Percentiles rank a stretch among this genome's conserved stretches.
Conservation (phyloP, 2,113 vertebrate genomes). For the Cinclus cinclus region DNA sequence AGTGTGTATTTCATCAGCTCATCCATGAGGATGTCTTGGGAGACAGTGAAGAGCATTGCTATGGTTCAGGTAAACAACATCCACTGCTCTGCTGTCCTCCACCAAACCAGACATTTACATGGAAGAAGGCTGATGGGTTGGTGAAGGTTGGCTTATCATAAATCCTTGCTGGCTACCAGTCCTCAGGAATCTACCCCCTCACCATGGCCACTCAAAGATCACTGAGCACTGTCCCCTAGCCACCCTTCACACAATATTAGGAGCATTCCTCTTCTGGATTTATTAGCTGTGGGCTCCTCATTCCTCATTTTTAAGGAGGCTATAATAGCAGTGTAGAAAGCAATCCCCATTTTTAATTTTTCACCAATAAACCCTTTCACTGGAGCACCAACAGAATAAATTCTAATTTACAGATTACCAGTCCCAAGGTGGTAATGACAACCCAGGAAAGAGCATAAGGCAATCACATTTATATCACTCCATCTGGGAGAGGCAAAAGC, state of each 20-base stretch:
- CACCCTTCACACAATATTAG: neutral
- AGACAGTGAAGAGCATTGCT: neutral
- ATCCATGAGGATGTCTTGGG: neutral
- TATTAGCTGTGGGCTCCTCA: neutral
- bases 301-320: neutral
- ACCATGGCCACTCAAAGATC: neutral
- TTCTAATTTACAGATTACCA: neutral
- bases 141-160: neutral
- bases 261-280: neutral
- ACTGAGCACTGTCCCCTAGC: neutral
- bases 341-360: neutral
- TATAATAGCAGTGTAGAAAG: neutral
- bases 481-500: neutral
- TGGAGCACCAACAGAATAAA: neutral
- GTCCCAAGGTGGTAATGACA: neutral
- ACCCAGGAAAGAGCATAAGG: neutral
- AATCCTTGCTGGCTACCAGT: neutral
- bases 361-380: neutral
- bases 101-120: neutral
- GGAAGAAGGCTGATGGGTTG: neutral
- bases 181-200: neutral
- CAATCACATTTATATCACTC: neutral
- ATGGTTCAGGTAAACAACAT: neutral
- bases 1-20: neutral
- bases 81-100: neutral